Conservation (phyloP, 1,140 invertebrate genomes). For the Drosophila willistoni region DNA sequence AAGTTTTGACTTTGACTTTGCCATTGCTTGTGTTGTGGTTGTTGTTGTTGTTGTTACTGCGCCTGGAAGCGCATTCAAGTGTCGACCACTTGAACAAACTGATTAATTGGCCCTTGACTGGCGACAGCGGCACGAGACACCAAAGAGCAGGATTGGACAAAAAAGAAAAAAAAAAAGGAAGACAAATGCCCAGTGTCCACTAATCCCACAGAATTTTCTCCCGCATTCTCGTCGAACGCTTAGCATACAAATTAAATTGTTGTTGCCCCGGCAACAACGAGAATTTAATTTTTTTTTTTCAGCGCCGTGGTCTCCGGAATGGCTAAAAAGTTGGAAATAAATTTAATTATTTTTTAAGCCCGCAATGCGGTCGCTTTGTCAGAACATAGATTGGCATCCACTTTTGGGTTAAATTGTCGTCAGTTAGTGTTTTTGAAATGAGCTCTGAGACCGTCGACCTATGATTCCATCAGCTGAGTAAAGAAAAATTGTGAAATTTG, state of each 20-base stretch:
- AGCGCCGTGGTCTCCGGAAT: slow-evolving; percentile 40
- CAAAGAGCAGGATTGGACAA: slow-evolving; percentile 14
- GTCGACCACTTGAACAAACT: slow-evolving; percentile 57
- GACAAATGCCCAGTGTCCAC: slow-evolving; percentile 13
- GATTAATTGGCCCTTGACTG: slow-evolving; percentile 71
- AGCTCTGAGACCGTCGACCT: not conserved
- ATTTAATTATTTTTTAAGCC: slow-evolving; percentile 62
- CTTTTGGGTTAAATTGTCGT: slow-evolving; percentile 17
- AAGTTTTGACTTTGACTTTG: slow-evolving; percentile 33
- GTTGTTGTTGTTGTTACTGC: not conserved
- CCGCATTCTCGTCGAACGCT: slow-evolving; percentile 18
- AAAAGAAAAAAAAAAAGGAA: not conserved
- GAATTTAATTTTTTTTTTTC: slow-evolving; percentile 16
- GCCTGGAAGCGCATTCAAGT: slow-evolving; percentile 32
- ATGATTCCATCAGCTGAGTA: not conserved
- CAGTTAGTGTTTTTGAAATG: slow-evolving; percentile 9
- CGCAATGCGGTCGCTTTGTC: slow-evolving; percentile 50
- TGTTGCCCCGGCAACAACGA: slow-evolving; percentile 12
- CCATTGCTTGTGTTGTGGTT: not conserved
- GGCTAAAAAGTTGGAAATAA: slow-evolving; percentile 51
- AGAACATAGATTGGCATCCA: slow-evolving; percentile 37
- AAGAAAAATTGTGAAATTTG: not conserved
- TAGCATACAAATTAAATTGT: slow-evolving; percentile 66
- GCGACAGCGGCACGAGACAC: slow-evolving; percentile 19
- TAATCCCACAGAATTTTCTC: slow-evolving; percentile 39